A percentile compares a stretch with the other conserved stretches of the same genome.
Conservation (phyloP, 2,113 vertebrate genomes). For the Smithornis capensis region DNA sequence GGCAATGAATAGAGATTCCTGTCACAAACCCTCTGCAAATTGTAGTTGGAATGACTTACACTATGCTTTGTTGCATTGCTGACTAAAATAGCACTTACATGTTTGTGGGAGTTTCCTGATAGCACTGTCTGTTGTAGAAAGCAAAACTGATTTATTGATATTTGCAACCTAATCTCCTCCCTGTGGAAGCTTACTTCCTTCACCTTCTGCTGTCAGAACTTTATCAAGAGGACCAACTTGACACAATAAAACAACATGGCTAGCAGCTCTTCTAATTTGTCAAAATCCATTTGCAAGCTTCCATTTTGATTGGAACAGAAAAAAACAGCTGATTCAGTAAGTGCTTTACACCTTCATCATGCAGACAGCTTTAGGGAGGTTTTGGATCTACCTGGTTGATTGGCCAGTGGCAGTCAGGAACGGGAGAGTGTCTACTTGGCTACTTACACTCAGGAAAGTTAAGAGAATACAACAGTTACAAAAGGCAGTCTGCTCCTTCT, state of each 20-base stretch:
- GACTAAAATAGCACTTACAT: not conserved
- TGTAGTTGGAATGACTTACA: not conserved
- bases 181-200: not conserved
- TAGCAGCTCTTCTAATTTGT: not conserved
- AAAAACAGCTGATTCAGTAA: not conserved
- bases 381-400: not conserved
- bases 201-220: not conserved
- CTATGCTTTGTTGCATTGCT: not conserved
- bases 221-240: not conserved
- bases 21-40: not conserved
- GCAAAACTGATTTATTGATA: not conserved
- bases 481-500: not conserved
- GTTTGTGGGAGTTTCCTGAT: not conserved
- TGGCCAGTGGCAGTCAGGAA: not conserved
- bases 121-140: not conserved
- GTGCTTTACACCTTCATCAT: not conserved
- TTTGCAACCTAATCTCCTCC: not conserved
- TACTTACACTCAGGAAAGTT: not conserved
- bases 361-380: not conserved
- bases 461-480: not conserved
- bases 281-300: not conserved
- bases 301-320: not conserved
- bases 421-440: not conserved
- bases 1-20: not conserved
- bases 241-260: not conserved